Conservation (phyloP, 1,140 invertebrate genomes). For the Achatina immaculata region DNA sequence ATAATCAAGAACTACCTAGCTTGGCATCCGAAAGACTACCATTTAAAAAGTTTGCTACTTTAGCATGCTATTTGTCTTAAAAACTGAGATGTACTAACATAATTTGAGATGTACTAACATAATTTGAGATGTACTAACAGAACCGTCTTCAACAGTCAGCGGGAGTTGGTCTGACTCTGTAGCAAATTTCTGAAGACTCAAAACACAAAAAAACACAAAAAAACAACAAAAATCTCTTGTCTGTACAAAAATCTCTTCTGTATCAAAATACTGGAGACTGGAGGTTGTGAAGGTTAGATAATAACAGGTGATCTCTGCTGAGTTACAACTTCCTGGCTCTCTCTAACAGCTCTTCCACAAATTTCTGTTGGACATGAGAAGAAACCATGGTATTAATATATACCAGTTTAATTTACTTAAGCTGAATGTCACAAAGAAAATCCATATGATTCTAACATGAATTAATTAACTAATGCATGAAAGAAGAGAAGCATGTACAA, state of each 20-base stretch:
- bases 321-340: conserved; percentile 42
- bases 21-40: too few relatives aligned
- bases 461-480: not conserved
- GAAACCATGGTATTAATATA: not conserved
- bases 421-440: not conserved
- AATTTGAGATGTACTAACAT: too few relatives aligned
- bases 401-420: not conserved
- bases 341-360: conserved; percentile 40
- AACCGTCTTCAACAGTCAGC: too few relatives aligned
- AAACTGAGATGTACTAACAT: too few relatives aligned
- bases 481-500: not conserved
- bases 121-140: too few relatives aligned
- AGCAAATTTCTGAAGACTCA: too few relatives aligned
- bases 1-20: too few relatives aligned
- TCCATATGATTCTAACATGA: not conserved
- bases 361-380: conserved; percentile 27
- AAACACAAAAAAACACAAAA: too few relatives aligned
- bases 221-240: too few relatives aligned
- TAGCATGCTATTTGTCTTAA: too few relatives aligned
- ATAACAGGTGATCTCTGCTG: not conserved
- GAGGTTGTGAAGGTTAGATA: not conserved
- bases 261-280: not conserved
- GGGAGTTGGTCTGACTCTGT: too few relatives aligned
- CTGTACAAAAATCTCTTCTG: not conserved
- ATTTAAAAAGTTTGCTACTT: too few relatives aligned